Evolutionary conservation across 2,797 vertebrate species (phyloP), one percentile per base, ranked within the genome.

Genomic region (Pogoniulus pusillus): DNA sequence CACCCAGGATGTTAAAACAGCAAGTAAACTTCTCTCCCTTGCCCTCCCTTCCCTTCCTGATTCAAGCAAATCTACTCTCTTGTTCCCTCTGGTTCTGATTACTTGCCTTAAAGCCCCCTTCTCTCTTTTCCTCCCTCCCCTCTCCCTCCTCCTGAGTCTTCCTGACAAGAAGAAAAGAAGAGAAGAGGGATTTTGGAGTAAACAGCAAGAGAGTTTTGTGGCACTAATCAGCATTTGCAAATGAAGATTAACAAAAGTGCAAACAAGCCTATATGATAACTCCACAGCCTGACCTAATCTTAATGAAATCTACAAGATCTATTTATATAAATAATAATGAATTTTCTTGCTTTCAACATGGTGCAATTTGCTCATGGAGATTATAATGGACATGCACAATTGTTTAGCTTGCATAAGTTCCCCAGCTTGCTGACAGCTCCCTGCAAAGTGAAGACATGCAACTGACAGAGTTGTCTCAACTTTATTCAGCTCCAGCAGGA

Each of bases 251-350:
- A 97, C 87, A 84, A 89, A 96, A 90, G 49, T 83, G 91, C 93
- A 96, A 96, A 97, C 93, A 97, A 91, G 82, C 30, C 71, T 86
- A 66, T 92, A 83, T 68, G 96, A 96, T 95, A 97, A 92, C 82
- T 96, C 85, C 89, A 60, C 94, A 95, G 91, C 85, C 78, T 95
- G 82, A 90, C 91, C 87, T 92, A 92, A 97, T 97, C 93, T 96
- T 96, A 97, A 97, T 97, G 96, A 97, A 97, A 97, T 96, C 96
- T 96, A 95, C 94, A 96, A 93, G 91, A 92, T 95, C 79, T 96
- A 96, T 96, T 97, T 97, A 95, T 95, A 95, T 91, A 96, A 96
- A 96, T 95, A 95, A 96, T 93, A 95, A 93, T 85, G 86, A 93
- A 70, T 93, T 95, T 77, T 77, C 89, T 84, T 74, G 82, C 93